Evolutionary conservation across 2,888 invertebrate species (phyloP), one percentile per base, ranked within the genome.

Genomic region (Encarsia formosa): DNA sequence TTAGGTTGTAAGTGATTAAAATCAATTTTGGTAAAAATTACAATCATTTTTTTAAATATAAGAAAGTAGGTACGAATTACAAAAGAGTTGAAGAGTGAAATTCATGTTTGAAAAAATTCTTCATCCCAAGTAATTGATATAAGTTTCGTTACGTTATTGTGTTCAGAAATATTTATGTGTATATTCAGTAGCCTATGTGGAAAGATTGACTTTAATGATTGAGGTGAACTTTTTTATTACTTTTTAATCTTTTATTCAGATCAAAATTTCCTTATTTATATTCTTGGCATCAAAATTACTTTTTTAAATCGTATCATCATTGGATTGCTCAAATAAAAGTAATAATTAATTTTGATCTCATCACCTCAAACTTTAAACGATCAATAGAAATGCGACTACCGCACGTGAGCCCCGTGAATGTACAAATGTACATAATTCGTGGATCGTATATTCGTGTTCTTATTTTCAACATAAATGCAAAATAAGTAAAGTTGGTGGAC

Each of bases 141-240:
- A 42, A 49, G 42, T 40, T 51, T 39, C 40, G 48, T 55, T 55
- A 55, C 44, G 43, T 44, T 55, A 42, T 51, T 55, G 54, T 55
- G 54, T 55, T 55, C 51, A 55, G 34, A 48, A 51, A 44, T 39
- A 47, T n/a, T n/a, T n/a, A n/a, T n/a, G n/a, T 50, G 40, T 51
- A 51, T 44, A 40, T 48, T 55, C 39, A 35, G 31, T 54, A 49
- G 38, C 13, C 15, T 13, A 22, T 22, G 19, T 41, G 22, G n/a
- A n/a, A n/a, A n/a, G n/a, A 45, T 49, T 49, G 37, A 49, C 45
- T 49, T 45, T 5, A 19, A 41, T 23, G 18, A 24, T 53, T 37
- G 53, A 53, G 45, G 45, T 53, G 45, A 44, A 29, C 15, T 43
- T 44, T 22, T 32, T 43, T 39, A 22, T 34, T 38, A 6, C 29